Evolutionary conservation across 2,797 vertebrate genomes (phyloP), one percentile per base, ranked within the genome.

Genomic region (Onychomys arenicola): DNA sequence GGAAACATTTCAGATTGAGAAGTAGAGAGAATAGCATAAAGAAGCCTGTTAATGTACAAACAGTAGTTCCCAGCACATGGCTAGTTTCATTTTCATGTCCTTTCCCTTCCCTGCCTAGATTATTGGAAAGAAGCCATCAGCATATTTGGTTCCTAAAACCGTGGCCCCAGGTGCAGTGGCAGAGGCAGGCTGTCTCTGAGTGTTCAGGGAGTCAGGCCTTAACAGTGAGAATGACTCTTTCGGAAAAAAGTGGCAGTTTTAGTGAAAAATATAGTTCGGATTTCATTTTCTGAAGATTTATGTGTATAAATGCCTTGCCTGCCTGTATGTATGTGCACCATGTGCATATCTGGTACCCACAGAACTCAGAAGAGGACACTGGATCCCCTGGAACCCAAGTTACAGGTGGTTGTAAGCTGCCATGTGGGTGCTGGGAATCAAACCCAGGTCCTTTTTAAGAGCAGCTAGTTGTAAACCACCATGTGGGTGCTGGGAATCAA

Each of bases 241-340:
- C 2, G 3, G 32, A 67, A 65, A 76, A 55, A 52, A 49, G 11
- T 34, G 34, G 7, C 37, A 69, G 5, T 80, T 90, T 97, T 94
- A 85, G 9, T 81, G 89, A 49, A 94, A 73, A 69, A 19, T 97
- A 90, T 32, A 90, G 29, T 93, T 40, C 32, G 46, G 40, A 89
- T 49, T 76, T 63, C 4, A 65, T 32, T 52, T 76, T 89, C 76
- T 85, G 43, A n/a, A 85, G 43, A 65, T 69, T 59, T 73, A 23
- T 59, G 32, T 19, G 67, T 87, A 73, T 67, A 29, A 67, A 25
- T 85, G 61, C 43, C 43, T 49, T 85, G 19, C 61, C 63, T 67
- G 82, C 29, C 6, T 85, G 29, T 65, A 4, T 67, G 61, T 67
- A 23, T 67, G 2, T 85, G 32, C 23, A 49, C 43, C 10, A 23